Percentiles rank a stretch among this genome's conserved stretches.
These are phyloP conservation scores for Hirudo medicinalis DNA, from an alignment of 1,140 invertebrate species.

Conservation along the genomic window DNA sequence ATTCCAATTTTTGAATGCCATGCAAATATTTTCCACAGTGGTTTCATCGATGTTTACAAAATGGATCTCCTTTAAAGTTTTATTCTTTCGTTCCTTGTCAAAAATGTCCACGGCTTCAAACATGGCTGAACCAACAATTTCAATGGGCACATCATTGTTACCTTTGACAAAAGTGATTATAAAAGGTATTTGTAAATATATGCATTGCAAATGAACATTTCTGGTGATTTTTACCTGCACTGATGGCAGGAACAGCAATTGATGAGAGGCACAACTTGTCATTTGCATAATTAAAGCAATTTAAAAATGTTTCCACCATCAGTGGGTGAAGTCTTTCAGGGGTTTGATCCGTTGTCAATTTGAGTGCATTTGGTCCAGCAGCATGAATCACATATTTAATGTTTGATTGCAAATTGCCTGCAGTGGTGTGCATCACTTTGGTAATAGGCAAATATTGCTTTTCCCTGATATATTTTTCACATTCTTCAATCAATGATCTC, in stretches of 20 bases:
- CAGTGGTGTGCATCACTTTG: conserved; percentile 3
- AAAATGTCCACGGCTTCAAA: not conserved
- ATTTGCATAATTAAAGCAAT: conserved; percentile 27
- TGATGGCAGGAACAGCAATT: conserved; percentile 14
- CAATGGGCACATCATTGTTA: not conserved
- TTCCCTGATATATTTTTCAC: not conserved
- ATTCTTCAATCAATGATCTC: not conserved
- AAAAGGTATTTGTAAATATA: too few relatives aligned
- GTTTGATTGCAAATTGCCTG: conserved; percentile 12
- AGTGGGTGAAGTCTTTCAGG: not conserved
- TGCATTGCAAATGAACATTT: not conserved
- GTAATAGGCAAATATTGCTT: not conserved
- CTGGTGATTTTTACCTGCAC: not conserved
- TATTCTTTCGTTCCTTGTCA: not conserved
- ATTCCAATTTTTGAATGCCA: too few relatives aligned
- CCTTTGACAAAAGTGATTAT: not conserved
- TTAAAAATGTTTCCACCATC: conserved; percentile 26
- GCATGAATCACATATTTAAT: conserved; percentile 19
- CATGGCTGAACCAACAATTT: not conserved
- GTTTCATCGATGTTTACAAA: conserved; percentile 3
- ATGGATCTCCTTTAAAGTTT: conserved; percentile 5
- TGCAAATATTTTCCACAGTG: not conserved
- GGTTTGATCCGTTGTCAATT: not conserved
- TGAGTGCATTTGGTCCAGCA: conserved; percentile 5
- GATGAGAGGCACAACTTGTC: conserved; percentile 24